Evolutionary conservation across 2,113 vertebrate genomes (phyloP), one percentile per base, ranked within the genome.

Genomic region (Ictidomys tridecemlineatus): DNA sequence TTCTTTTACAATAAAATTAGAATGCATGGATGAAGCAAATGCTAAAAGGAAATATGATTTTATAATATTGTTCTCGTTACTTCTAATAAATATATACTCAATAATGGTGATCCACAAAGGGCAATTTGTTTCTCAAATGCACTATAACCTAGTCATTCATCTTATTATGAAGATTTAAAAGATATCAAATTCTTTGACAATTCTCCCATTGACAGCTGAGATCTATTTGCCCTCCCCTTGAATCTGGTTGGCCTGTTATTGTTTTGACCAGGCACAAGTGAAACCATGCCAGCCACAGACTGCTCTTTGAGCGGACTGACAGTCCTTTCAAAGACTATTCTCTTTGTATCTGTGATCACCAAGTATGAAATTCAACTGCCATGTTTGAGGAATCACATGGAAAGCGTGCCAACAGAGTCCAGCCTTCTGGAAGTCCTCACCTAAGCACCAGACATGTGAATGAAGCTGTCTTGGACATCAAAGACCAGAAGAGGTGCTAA

Each of bases 1-100:
- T 93, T 78, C 14, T 95, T 92, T 77, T 72, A 87, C 37, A 58
- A 95, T 39, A 8, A 93, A 82, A 78, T 89, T 53, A 77, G 82
- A 89, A 77, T 53, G 2, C 86, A 32, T 77, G 22, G 24, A 45
- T 84, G 28, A 72, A 77, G 45, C 13, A 96, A 88, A 85, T 58
- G 69, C 37, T 70, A 12, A 45, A 58, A 86, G 72, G 39, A 89
- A 92, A 70, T 69, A 76, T 56, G 8, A 56, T 84, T 51, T 86
- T 79, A 76, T 80, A 85, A 84, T 37, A 95, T 4, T 85, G 17
- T 32, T 85, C 53, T 80, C 72, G 45, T 34, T 63, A 65, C 20
- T 93, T 88, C 82, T 65, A 85, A 84, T 32, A 95, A 85, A 93
- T 63, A 53, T 2, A n/a, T 63, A 22, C 65, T 85, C 30, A 91